phyloP scores from a whole-genome alignment of 2,888 invertebrate genomes.

The Drosophila kokeensis region DNA sequence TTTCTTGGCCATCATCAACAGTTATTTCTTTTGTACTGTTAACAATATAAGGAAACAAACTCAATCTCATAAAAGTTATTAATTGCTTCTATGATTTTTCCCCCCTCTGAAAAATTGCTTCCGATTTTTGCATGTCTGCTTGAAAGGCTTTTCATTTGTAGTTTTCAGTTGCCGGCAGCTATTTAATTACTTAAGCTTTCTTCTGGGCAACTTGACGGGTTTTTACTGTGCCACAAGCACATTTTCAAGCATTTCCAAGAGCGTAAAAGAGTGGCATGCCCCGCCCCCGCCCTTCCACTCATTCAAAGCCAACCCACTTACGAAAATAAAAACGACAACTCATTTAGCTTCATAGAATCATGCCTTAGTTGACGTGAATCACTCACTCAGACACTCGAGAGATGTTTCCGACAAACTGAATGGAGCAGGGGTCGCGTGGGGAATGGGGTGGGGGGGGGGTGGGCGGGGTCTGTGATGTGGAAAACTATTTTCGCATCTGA shows the following conservation, averaged over 20 bases:
- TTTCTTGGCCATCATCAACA: background rate
- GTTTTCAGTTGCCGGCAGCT: background rate
- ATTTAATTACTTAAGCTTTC: constrained; percentile 41
- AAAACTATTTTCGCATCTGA: constrained; percentile 72
- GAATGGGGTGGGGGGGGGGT: background rate
- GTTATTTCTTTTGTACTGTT: background rate
- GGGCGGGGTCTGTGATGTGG: background rate
- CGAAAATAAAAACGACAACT: constrained; percentile 70
- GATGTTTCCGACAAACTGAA: constrained; percentile 30
- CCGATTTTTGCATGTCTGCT: background rate
- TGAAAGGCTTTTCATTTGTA: background rate
- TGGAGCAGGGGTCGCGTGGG: background rate
- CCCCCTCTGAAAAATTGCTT: background rate
- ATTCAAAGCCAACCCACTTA: constrained; percentile 48
- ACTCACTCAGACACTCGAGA: constrained; percentile 71
- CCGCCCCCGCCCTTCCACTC: background rate
- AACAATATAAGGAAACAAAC: background rate
- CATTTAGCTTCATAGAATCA: constrained; percentile 76
- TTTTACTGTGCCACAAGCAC: constrained; percentile 49
- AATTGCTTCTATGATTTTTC: background rate
- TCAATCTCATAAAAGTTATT: background rate
- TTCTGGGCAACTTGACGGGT: constrained; percentile 24
- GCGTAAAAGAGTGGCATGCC: constrained; percentile 30
- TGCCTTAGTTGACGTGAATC: constrained; percentile 79
- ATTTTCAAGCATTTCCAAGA: constrained; percentile 47